phyloP scores from a whole-genome alignment of 2,888 invertebrate species.

The Drosophila neoperkinsi region DNA sequence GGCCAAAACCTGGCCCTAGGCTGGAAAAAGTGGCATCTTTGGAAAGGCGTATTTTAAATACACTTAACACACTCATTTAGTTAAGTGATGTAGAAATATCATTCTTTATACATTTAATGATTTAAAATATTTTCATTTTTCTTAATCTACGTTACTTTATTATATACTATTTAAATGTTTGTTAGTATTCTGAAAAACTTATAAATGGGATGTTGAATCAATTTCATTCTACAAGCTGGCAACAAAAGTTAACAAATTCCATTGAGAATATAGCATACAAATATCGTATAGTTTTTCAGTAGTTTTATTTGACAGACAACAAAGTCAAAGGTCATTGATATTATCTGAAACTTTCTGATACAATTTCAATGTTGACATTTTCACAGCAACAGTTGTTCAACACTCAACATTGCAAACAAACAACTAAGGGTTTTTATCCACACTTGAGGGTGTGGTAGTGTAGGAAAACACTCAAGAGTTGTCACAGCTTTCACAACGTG shows the following conservation, averaged over 20 bases:
- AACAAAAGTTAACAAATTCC: neutral
- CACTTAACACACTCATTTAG: neutral
- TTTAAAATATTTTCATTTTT: neutral
- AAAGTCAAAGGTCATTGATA: neutral
- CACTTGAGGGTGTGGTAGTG: neutral
- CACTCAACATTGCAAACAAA: neutral
- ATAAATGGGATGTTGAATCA: neutral
- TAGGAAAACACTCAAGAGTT: slow-evolving; percentile 22
- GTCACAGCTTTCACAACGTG: slow-evolving; percentile 28
- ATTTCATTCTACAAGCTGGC: neutral
- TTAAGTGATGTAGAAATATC: neutral
- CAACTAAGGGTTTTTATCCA: neutral
- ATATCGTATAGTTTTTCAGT: neutral
- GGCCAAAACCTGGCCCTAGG: slow-evolving; percentile 31
- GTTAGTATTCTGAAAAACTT: neutral
- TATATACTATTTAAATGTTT: neutral
- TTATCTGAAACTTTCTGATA: neutral
- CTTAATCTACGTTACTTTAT: neutral
- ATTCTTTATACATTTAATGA: neutral
- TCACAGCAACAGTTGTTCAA: neutral
- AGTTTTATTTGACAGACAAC: neutral
- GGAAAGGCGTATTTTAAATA: neutral
- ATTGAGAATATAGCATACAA: neutral
- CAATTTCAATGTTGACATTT: neutral
- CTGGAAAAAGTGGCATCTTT: neutral